Base-by-base conservation (phyloP, 2,797 vertebrate species). In the Sciurus vulgaris region DNA sequence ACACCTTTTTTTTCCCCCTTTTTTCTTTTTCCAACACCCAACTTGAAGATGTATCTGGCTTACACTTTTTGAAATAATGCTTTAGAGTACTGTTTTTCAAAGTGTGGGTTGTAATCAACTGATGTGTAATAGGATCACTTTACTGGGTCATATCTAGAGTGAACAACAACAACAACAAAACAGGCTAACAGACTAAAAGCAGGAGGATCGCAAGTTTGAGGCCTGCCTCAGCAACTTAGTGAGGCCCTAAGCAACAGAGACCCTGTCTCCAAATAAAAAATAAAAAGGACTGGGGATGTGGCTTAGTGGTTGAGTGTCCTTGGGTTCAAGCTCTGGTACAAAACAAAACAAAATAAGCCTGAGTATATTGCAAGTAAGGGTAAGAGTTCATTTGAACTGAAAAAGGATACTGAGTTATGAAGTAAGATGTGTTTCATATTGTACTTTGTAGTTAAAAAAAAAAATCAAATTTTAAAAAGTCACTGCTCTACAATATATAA, bases 381-480 rank as follows among this genome's bases (percentile, higher is more conserved):
- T 77, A 76, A 49, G 67, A 87, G 38, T 89, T 76, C 47, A 51
- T 38, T 63, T 59, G 30, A 95, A 77, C 30, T 56, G 20, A 49
- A 61, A 41, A 76, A 41, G 61, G 65, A 33, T 44, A 93, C 18
- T 18, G 6, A 86, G 24, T 82, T 93, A 13, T 47, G 30, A 89
- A 73, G 61, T 38, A 82, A 93, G 72, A 83, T 73, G 44, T 93
- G 47, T 24, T 72, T 90, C 30, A 85, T 69, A 77, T 73, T 87
- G 84, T 3, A 91, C 67, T 85, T 54, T 79, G 24, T 63, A 63
- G 59, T 59, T 10, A 49, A 91, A 49, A 51, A 47, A 54, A 12
- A 49, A 49, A 11, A 49, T 14, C 51, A 51, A 38, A 5, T 18
- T 47, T 7, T 83, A 33, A 67, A 56, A 86, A 93, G n/a, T 11